phyloP scores from a whole-genome alignment of 1,140 invertebrate species.

The Oppia nitens region DNA sequence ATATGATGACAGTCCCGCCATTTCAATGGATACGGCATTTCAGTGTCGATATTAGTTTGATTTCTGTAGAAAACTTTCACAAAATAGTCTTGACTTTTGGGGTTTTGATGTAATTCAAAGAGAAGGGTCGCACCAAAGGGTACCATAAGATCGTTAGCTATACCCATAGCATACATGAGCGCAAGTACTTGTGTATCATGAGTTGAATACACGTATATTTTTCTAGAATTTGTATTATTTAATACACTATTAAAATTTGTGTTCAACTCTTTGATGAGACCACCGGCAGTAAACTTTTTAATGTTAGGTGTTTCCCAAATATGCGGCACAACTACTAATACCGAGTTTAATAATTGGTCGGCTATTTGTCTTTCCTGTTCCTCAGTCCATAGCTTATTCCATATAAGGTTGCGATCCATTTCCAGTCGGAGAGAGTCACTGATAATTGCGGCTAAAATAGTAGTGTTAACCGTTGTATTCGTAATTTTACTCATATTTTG shows the following conservation, averaged over 20 bases:
- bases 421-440: constrained; percentile 6
- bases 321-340: background rate
- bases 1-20: background rate
- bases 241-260: background rate
- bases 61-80: background rate
- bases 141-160: background rate
- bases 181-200: background rate
- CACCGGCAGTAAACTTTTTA: constrained; percentile 1
- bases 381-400: constrained; percentile 2
- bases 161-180: background rate
- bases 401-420: constrained; percentile 3
- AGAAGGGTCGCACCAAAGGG: background rate
- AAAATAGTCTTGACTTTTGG: background rate
- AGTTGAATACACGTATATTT: background rate
- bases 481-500: background rate
- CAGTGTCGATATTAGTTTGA: background rate
- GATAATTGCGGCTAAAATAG: background rate
- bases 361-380: background rate
- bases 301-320: background rate
- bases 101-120: background rate
- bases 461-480: background rate
- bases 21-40: background rate
- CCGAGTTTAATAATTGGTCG: background rate
- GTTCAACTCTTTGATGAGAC: background rate
- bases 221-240: background rate